phyloP scores from a whole-genome alignment of 2,797 vertebrate genomes.

The Salarias fasciatus region DNA sequence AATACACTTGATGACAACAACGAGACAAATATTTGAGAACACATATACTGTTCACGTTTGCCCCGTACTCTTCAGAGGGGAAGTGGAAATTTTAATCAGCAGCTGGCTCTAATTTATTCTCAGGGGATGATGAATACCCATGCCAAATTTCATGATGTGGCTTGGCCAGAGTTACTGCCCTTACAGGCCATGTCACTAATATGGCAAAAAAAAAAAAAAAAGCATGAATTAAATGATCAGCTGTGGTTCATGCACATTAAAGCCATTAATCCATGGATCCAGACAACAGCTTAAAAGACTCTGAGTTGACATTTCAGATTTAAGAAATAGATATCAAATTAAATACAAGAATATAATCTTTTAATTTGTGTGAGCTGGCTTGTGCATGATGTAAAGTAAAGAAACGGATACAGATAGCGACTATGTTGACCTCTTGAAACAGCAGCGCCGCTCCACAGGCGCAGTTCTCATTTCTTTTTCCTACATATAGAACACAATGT shows the following conservation, averaged over 20 bases:
- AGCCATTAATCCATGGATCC: background rate
- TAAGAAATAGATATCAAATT: conserved; percentile 38
- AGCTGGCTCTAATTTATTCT: conserved; percentile 10
- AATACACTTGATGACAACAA: conserved; percentile 32
- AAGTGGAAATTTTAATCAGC: conserved; percentile 15
- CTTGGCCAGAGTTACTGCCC: conserved; percentile 7
- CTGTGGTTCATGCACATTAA: background rate
- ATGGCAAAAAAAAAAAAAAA: background rate
- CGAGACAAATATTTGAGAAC: conserved; percentile 27
- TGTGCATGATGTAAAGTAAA: conserved; percentile 32
- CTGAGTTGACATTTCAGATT: conserved; percentile 36
- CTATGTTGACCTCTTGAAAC: conserved; percentile 33
- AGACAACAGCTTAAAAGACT: conserved; percentile 1
- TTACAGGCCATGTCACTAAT: conserved; percentile 3
- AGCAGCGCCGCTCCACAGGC: conserved; percentile 15
- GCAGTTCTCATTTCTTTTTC: conserved; percentile 18
- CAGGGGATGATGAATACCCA: background rate
- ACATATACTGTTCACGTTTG: conserved; percentile 32
- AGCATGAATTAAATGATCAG: no score
- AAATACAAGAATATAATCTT: conserved; percentile 36
- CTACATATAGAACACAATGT: conserved; percentile 7
- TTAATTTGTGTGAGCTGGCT: conserved; percentile 44
- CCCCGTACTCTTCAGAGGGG: background rate
- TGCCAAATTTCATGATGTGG: conserved; percentile 20
- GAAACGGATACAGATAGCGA: conserved; percentile 37